phyloP scores from a whole-genome alignment of 2,888 invertebrate genomes.

The Hipparchia semele region DNA sequence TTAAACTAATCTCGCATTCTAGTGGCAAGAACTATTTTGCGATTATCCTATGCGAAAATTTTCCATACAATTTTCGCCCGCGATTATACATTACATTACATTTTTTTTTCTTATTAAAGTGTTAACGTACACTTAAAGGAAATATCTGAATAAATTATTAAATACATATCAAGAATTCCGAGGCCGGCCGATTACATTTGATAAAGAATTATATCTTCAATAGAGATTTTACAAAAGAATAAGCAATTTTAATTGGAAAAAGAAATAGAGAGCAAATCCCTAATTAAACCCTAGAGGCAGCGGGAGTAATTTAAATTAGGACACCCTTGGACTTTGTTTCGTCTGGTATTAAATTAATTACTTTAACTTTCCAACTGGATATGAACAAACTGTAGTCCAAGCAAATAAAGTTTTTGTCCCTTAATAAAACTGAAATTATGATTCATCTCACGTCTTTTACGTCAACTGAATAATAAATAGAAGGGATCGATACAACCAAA shows the following conservation, averaged over 20 bases:
- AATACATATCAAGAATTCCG: too few relatives aligned
- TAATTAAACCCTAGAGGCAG: slow-evolving; percentile 6
- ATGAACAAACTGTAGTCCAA: background rate
- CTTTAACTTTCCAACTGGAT: background rate
- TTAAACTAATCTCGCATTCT: too few relatives aligned
- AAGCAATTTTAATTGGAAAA: background rate
- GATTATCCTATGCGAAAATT: too few relatives aligned
- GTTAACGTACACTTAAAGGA: too few relatives aligned
- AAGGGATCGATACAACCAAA: slow-evolving; percentile 1
- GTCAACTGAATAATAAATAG: slow-evolving; percentile 8
- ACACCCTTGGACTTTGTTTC: slow-evolving; percentile 9
- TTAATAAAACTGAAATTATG: slow-evolving; percentile 14
- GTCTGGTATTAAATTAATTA: slow-evolving; percentile 3
- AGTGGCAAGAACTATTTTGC: too few relatives aligned
- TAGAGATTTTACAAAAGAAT: background rate
- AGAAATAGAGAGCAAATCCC: background rate
- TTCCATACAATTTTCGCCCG: too few relatives aligned
- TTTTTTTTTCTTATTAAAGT: too few relatives aligned
- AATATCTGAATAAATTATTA: too few relatives aligned
- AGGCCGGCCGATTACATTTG: too few relatives aligned
- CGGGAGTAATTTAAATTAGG: slow-evolving; percentile 8
- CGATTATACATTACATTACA: too few relatives aligned
- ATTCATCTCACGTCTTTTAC: slow-evolving; percentile 9
- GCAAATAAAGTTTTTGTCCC: slow-evolving; percentile 1
- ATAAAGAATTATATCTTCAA: background rate